Percentiles rank a stretch among this genome's conserved stretches.
Conservation (phyloP, 1,140 invertebrate species). For the Dolichoris vasculosae region DNA sequence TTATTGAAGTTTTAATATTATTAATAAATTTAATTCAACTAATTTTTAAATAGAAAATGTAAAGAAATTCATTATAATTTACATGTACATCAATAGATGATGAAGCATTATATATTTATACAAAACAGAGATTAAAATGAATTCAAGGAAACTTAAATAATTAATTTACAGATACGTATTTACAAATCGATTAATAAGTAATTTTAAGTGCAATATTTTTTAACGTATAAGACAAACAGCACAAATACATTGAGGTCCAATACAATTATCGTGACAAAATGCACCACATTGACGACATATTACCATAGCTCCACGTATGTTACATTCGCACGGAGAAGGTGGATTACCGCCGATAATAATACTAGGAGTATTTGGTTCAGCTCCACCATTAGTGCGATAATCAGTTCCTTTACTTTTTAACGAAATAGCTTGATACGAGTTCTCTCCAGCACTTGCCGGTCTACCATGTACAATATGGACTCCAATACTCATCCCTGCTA, state of each 20-base stretch:
- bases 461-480: slow-evolving; percentile 69
- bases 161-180: background rate
- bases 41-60: no score
- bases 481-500: slow-evolving; percentile 70
- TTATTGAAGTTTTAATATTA: no score
- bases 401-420: slow-evolving; percentile 67
- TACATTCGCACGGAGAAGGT: slow-evolving; percentile 86
- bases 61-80: no score
- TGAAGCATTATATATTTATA: background rate
- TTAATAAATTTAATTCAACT: no score
- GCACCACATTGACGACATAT: slow-evolving; percentile 96
- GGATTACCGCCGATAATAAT: slow-evolving; percentile 71
- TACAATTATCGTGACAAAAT: slow-evolving; percentile 97
- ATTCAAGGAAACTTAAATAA: background rate
- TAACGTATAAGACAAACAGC: slow-evolving; percentile 92
- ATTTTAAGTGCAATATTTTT: slow-evolving; percentile 53
- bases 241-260: slow-evolving; percentile 92
- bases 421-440: slow-evolving; percentile 68
- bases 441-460: slow-evolving; percentile 70
- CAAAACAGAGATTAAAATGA: background rate
- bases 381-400: slow-evolving; percentile 65
- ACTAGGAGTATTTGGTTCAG: slow-evolving; percentile 67
- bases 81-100: background rate
- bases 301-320: slow-evolving; percentile 92
- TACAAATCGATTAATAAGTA: background rate